Base-by-base conservation (phyloP, 1,140 invertebrate genomes). In the Drosophila melanica region DNA sequence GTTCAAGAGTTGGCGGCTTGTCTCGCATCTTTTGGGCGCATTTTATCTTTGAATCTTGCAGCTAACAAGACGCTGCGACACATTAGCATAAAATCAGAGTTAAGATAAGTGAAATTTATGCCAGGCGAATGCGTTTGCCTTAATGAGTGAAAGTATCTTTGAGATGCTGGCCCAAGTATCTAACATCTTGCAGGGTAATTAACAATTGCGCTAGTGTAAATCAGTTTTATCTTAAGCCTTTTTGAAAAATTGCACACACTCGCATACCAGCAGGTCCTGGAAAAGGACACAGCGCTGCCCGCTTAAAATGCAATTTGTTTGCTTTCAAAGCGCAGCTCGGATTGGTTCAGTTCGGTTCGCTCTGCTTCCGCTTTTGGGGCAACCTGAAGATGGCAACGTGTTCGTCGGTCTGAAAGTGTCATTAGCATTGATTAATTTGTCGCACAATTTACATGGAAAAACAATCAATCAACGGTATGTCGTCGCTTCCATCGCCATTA, bases 361-460 rank as follows among this genome's bases (percentile, higher is more conserved):
- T 67, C 63, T 27, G 55, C 58, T 51, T 59, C 53, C 45, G 41
- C 44, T 30, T 35, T 69, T 23, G 33, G 75, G 60, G 6, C 39
- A 71, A 79, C 72, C 77, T 80, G 80, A 48, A 72, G 64, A 41
- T 89, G 79, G 68, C 63, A 77, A 76, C 77, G 74, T 70, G 77
- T 79, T 75, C 64, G 33, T 62, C 48, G 62, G 70, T 59, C 77
- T 68, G 63, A 86, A 81, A 77, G 77, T 91, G 81, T 91, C 90
- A 91, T 91, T 91, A 91, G 90, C 90, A 91, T 91, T 91, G 90
- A 91, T 91, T 91, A 91, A 91, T 91, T 91, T 85, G 81, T 90
- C 75, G 71, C 71, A 60, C 79, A 72, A 91, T 91, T 91, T 91
- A 90, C 90, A 91, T 91, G 86, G 76, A 53, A 84, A 91, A 91